Base-by-base conservation (phyloP, 1,140 invertebrate species). In the Branchinecta lindahli region DNA sequence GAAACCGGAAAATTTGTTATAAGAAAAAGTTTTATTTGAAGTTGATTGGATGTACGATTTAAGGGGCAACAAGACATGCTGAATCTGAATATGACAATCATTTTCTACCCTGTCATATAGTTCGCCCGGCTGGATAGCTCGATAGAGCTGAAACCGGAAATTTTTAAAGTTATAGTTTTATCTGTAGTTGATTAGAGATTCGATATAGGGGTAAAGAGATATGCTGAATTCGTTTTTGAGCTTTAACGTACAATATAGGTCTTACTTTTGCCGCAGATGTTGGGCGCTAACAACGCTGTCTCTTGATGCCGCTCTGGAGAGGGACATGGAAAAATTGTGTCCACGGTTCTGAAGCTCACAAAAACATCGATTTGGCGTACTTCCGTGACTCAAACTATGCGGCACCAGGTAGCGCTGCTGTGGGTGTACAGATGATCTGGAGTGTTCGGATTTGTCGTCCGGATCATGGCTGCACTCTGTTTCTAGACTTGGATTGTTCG, bases 311-410 rank as follows among this genome's bases (percentile, higher is more conserved):
- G 52, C 52, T 61, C 52, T 61, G 12, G 52, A 61, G 12, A 61
- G 18, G 12, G 52, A 61, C 18, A 61, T 15, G 2, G 52, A 61
- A 61, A 15, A 61, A 15, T 61, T 61, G 18, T 61, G 52, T 3
- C 12, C 52, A 3, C 52, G 12, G 6, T 61, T 12, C 12, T 61
- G 52, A 15, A 61, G 52, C 52, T 61, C 52, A 6, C 52, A 61
- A 6, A 61, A 20, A 6, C 52, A 61, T 61, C 52, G 12, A 61
- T 61, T 61, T 6, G 52, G 52, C 18, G 52, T 15, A 20, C 52
- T 61, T 20, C 52, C 52, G 18, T 61, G 52, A 61, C 52, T 61
- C 12, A 61, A 61, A 61, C 52, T 61, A 61, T 61, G 52, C 12
- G 52, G 52, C 12, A 61, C 52, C 6, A 61, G 52, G 6, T 61